These are phyloP conservation scores for Brenthis hecate DNA, from an alignment of 2,888 invertebrate species.

Conservation along the genomic window DNA sequence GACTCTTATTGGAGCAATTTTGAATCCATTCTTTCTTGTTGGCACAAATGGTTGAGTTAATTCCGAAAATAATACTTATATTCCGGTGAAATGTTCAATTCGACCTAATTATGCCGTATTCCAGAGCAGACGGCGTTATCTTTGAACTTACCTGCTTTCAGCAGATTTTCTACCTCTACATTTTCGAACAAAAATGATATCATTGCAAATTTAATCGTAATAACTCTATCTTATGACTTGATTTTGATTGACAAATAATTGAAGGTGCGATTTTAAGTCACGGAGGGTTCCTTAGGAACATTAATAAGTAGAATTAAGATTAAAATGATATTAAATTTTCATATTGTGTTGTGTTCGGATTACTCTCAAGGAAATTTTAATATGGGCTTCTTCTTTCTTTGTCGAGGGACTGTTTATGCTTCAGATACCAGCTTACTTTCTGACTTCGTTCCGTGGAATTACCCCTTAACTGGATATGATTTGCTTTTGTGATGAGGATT, in stretches of 20 bases:
- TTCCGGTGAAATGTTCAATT: conserved; percentile 48
- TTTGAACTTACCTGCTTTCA: conserved; percentile 77
- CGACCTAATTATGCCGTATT: conserved; percentile 73
- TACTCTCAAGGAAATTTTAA: conserved; percentile 69
- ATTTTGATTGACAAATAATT: conserved; percentile 31
- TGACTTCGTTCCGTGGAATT: neutral
- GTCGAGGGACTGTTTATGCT: conserved; percentile 19
- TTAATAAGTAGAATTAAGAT: conserved; percentile 82
- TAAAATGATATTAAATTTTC: conserved; percentile 83
- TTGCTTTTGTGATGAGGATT: neutral
- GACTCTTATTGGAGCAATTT: no score
- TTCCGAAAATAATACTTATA: conserved; percentile 46
- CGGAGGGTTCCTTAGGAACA: conserved; percentile 70
- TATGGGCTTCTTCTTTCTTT: conserved; percentile 40
- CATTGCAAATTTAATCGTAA: conserved; percentile 38
- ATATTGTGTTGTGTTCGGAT: conserved; percentile 81
- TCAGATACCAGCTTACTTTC: conserved; percentile 6
- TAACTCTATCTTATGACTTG: conserved; percentile 30
- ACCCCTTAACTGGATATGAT: conserved; percentile 1
- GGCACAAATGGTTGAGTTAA: conserved; percentile 6
- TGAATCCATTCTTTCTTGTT: neutral
- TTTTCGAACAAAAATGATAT: conserved; percentile 46
- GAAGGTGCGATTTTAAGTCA: conserved; percentile 54
- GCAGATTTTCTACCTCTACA: conserved; percentile 53
- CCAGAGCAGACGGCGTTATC: conserved; percentile 69